Conservation (phyloP, 2,797 vertebrate species). For the Macrochelys suwanniensis region DNA sequence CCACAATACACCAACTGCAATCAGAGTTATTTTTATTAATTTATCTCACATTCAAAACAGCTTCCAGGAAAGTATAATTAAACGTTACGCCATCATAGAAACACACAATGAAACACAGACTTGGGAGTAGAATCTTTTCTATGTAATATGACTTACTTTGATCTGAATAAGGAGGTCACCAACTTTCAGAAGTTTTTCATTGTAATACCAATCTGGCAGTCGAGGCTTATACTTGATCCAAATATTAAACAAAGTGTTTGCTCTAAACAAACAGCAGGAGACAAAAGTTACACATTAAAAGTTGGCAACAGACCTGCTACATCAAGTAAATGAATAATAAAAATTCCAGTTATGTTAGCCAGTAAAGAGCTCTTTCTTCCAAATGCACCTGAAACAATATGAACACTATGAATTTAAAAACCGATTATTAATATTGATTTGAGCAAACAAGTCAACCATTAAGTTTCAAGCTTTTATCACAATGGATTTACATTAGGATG, state of each 20-base stretch:
- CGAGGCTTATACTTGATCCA: conserved; percentile 91
- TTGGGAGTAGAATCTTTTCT: not conserved
- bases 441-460: conserved; percentile 2
- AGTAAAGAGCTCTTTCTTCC: conserved; percentile 36
- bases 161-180: conserved; percentile 89
- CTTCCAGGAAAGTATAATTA: conserved; percentile 24
- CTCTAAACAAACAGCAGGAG: conserved; percentile 80
- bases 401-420: conserved; percentile 13
- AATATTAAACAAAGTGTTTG: conserved; percentile 88
- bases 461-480: conserved; percentile 43
- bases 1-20: not conserved
- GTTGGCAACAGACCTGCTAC: conserved; percentile 31
- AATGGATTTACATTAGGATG: not conserved
- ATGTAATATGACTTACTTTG: conserved; percentile 84
- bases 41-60: conserved; percentile 31
- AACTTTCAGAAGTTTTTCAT: conserved; percentile 88
- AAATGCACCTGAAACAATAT: conserved; percentile 28
- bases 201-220: conserved; percentile 88
- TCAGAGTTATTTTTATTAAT: conserved; percentile 4
- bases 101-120: conserved; percentile 2
- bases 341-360: not conserved
- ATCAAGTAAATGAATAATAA: conserved; percentile 55
- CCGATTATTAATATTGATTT: conserved; percentile 27
- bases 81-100: conserved; percentile 34
- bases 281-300: conserved; percentile 48